Evolutionary conservation across 1,140 invertebrate species (phyloP), one percentile per base, ranked within the genome.

Genomic region (Cheumatopsyche charites): DNA sequence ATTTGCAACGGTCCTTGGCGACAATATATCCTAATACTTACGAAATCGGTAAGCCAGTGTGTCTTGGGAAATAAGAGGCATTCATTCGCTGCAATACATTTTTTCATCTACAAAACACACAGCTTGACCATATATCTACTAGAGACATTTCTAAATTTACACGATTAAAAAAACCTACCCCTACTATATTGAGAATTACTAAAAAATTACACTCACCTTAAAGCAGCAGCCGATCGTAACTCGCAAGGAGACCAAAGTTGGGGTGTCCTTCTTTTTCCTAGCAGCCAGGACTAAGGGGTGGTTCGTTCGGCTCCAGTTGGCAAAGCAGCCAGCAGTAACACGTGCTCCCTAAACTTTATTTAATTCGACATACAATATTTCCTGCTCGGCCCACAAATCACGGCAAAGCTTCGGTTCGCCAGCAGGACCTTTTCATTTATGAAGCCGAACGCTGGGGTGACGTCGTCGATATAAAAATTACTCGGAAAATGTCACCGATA

Each of bases 1-100:
- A 75, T 75, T 70, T 42, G 49, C 62, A 49, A 41, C 21, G 67
- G 65, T 55, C 71, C 67, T 49, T 47, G 55, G 41, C 62, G 45
- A 65, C 73, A 67, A 72, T 75, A 72, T 72, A 72, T 75, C 62
- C 74, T 75, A 47, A 67, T 75, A 70, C 26, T 41, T n/a, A n/a
- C n/a, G n/a, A 21, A 23, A 58, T n/a, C 62, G 17, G 58, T 75
- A 75, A 75, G 71, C 74, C 67, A 5, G 5, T 12, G 67, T 43
- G 55, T 49, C 74, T 61, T 13, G 74, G 74, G 74, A 75, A 75
- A 75, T 75, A 75, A 75, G 6, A 29, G 45, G 49, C 68, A 69
- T 70, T 72, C 72, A 58, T 66, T 67, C 43, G 17, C 42, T 61
- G 58, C 55, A 26, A 62, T 19, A 41, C 47, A 36, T 71, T 71